Conservation (phyloP, 2,888 invertebrate species). For the Sphaeridia pumilis region DNA sequence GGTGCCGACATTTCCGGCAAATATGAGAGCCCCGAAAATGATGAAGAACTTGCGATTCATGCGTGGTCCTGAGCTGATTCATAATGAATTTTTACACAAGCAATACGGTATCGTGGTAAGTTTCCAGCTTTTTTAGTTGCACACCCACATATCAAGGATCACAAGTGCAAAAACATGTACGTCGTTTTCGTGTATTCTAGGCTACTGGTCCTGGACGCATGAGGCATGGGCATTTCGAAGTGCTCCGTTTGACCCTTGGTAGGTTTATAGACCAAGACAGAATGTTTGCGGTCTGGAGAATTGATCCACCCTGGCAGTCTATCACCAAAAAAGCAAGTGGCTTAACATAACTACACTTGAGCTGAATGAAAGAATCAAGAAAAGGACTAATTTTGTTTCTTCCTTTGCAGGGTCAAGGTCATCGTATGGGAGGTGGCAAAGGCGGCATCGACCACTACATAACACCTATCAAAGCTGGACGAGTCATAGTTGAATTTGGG, state of each 20-base stretch:
- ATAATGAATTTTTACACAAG: conserved; percentile 71
- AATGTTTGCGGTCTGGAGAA: conserved; percentile 90
- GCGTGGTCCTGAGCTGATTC: conserved; percentile 79
- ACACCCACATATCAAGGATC: not conserved
- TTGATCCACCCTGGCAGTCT: conserved; percentile 93
- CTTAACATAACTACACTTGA: not conserved
- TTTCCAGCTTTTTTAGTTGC: conserved; percentile 19
- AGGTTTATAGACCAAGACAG: conserved; percentile 62
- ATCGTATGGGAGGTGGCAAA: conserved; percentile 93
- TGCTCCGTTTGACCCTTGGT: conserved; percentile 65
- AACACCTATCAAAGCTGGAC: conserved; percentile 77
- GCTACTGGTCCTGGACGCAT: conserved; percentile 74
- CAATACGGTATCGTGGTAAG: conserved; percentile 87
- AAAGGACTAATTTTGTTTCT: conserved; percentile 5
- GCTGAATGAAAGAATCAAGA: not conserved
- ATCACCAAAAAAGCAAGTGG: conserved; percentile 59
- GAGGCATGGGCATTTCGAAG: conserved; percentile 70
- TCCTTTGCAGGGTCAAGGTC: conserved; percentile 61
- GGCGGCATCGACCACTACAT: conserved; percentile 88
- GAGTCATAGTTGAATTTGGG: conserved; percentile 86
- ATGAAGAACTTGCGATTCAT: conserved; percentile 68
- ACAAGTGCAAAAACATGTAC: not conserved
- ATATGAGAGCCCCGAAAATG: conserved; percentile 67
- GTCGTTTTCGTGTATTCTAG: conserved; percentile 43
- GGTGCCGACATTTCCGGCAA: conserved; percentile 55